A percentile compares a stretch with the other conserved stretches of the same genome.
These are phyloP conservation scores for Diarsia brunnea DNA, from an alignment of 2,888 invertebrate genomes.

Conservation along the genomic window DNA sequence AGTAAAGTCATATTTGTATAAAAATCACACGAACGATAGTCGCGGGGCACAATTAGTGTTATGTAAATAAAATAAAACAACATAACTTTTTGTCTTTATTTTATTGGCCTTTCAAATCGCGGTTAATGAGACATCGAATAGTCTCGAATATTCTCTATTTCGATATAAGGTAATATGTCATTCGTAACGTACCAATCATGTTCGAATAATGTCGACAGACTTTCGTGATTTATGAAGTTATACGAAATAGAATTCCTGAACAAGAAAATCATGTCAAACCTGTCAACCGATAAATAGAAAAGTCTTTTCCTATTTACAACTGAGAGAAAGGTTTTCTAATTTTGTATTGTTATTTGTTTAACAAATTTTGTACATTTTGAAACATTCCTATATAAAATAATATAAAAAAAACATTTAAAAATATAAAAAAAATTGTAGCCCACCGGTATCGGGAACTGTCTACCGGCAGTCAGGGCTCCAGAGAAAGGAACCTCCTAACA, in stretches of 20 bases:
- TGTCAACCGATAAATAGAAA: conserved; percentile 43
- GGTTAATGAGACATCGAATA: conserved; percentile 1
- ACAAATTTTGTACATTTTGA: too few species aligned
- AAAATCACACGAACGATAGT: too few species aligned
- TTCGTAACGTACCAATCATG: conserved; percentile 29
- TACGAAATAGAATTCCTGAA: conserved; percentile 36
- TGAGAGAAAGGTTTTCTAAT: conserved; percentile 27
- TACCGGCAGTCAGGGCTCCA: too few species aligned
- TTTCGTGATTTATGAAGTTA: conserved; percentile 33
- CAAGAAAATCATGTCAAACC: conserved; percentile 32
- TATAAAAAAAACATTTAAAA: too few species aligned
- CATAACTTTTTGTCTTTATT: too few species aligned
- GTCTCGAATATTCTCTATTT: conserved; percentile 13
- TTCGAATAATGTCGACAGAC: conserved; percentile 18
- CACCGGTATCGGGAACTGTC: too few species aligned
- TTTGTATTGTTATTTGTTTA: conserved; percentile 5
- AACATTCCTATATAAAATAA: too few species aligned
- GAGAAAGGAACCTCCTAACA: too few species aligned
- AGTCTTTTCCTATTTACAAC: conserved; percentile 17
- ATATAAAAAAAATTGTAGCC: too few species aligned
- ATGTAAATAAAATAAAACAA: not conserved
- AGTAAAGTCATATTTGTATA: too few species aligned
- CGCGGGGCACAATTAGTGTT: not conserved
- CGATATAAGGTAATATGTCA: conserved; percentile 12
- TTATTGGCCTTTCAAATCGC: not conserved